Percentiles rank a stretch among this genome's conserved stretches.
Conservation (phyloP, 1,140 invertebrate species). For the Drosophila albomicans region DNA sequence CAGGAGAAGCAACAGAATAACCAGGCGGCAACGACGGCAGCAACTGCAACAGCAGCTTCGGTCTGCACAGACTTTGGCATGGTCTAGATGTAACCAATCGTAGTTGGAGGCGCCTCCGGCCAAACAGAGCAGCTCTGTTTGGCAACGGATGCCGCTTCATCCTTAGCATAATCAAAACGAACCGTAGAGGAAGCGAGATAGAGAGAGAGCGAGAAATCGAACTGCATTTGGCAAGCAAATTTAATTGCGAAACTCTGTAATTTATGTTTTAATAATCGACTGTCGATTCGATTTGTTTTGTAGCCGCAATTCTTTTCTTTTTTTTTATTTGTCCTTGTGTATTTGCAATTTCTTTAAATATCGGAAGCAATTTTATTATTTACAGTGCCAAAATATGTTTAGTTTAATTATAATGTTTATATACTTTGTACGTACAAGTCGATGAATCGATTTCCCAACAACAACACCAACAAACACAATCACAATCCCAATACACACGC, state of each 20-base stretch:
- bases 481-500: conserved; percentile 5
- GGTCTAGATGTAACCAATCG: conserved; percentile 56
- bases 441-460: conserved; percentile 12
- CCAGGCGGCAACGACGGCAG: conserved; percentile 61
- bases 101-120: conserved; percentile 32
- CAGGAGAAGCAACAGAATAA: conserved; percentile 89
- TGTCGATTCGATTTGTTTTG: conserved; percentile 51
- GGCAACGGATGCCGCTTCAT: conserved; percentile 31
- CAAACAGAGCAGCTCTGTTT: conserved; percentile 57
- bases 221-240: conserved; percentile 59
- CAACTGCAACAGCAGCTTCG: conserved; percentile 55
- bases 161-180: conserved; percentile 70
- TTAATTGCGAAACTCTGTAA: conserved; percentile 57
- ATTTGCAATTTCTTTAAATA: conserved; percentile 49
- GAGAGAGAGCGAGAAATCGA: conserved; percentile 18
- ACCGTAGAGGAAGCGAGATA: conserved; percentile 31
- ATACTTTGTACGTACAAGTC: conserved; percentile 47
- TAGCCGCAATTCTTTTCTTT: conserved; percentile 70
- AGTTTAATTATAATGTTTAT: conserved; percentile 78
- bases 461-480: conserved; percentile 22
- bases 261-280: conserved; percentile 50
- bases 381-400: conserved; percentile 83
- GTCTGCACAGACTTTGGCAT: conserved; percentile 84
- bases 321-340: conserved; percentile 49
- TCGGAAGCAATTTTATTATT: conserved; percentile 73